These are phyloP conservation scores for Anguilla pacifica DNA, from an alignment of 2,797 vertebrate genomes.

Conservation along the genomic window DNA sequence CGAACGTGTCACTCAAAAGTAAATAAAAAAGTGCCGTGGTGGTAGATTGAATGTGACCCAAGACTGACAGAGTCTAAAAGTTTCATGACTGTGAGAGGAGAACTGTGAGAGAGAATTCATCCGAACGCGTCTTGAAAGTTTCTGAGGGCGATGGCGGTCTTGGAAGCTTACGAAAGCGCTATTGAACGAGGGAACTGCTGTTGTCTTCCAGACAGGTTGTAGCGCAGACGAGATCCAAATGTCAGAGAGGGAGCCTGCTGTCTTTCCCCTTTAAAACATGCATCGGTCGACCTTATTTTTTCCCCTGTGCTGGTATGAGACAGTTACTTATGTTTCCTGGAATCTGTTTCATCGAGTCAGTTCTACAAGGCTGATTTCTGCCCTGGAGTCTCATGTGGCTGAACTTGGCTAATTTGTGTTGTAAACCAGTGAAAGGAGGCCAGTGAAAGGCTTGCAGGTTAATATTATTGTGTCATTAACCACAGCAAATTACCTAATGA, in stretches of 20 bases:
- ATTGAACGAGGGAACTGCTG: neutral
- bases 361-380: neutral
- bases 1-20: neutral
- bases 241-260: neutral
- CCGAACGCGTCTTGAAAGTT: neutral
- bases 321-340: neutral
- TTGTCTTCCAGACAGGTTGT: neutral
- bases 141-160: neutral
- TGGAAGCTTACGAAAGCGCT: neutral
- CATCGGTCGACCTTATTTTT: neutral
- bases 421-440: neutral
- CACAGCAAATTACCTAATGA: neutral
- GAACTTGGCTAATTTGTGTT: too few relatives aligned
- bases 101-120: neutral
- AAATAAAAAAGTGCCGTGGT: neutral
- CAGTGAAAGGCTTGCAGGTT: neutral
- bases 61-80: neutral
- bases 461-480: neutral
- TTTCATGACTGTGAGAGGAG: neutral
- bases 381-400: too few relatives aligned
- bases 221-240: neutral
- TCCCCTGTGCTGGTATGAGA: neutral
- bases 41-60: neutral
- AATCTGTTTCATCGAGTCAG: neutral
- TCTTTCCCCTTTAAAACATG: neutral